Evolutionary conservation across 1,140 invertebrate species (phyloP).

Genomic region (Meteorus sp.): DNA sequence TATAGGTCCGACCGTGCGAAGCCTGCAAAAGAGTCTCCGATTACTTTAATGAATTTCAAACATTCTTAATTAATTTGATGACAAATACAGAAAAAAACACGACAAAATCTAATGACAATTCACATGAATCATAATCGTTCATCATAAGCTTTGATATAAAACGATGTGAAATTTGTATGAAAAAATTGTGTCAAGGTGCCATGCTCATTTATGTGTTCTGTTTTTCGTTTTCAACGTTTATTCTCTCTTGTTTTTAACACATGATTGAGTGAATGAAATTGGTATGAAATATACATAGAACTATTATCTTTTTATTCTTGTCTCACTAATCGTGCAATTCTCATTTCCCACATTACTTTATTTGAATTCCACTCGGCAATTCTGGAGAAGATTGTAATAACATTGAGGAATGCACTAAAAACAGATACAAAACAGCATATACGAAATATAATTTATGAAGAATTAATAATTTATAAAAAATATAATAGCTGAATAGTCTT

Average conservation of each 20-base stretch:
- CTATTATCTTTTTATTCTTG: not conserved
- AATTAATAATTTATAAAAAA: not conserved
- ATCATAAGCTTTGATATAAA: no score
- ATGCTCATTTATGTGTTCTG: conserved; percentile 9
- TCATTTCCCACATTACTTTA: conserved; percentile 23
- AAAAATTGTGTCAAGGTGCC: not conserved
- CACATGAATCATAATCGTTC: conserved; percentile 5
- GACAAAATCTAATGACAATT: conserved; percentile 13
- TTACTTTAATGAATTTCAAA: conserved; percentile 8
- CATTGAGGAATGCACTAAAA: conserved; percentile 26
- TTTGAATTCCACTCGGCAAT: conserved; percentile 25
- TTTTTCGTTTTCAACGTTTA: not conserved
- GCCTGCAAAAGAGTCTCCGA: conserved; percentile 33
- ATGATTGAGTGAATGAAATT: conserved; percentile 1
- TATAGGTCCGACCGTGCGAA: conserved; percentile 41
- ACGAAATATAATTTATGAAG: not conserved
- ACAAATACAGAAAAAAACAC: conserved; percentile 15
- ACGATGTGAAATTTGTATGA: no score
- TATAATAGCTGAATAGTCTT: not conserved
- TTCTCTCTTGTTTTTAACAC: not conserved
- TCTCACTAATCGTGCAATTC: conserved; percentile 16
- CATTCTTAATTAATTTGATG: conserved; percentile 10
- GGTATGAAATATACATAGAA: not conserved
- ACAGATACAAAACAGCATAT: conserved; percentile 21
- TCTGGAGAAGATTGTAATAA: conserved; percentile 26